A percentile compares a stretch with the other conserved stretches of the same genome.
These are phyloP conservation scores for Anguilla marmorata DNA, from an alignment of 2,797 vertebrate species.

Conservation along the genomic window DNA sequence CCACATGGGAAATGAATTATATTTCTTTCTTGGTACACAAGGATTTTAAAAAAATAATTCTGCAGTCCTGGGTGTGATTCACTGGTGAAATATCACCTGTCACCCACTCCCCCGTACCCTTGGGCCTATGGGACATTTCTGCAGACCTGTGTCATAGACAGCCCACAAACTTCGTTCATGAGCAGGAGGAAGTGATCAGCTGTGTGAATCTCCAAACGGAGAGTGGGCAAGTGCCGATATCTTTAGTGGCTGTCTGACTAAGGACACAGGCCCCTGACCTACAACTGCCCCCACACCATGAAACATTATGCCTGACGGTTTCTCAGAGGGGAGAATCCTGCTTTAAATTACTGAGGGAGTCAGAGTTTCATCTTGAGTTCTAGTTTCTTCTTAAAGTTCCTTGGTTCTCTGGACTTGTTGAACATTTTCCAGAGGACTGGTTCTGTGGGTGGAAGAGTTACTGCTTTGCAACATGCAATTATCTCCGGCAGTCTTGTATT, in stretches of 20 bases:
- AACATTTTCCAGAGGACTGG: conserved; percentile 27
- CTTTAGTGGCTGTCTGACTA: neutral
- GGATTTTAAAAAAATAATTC: no score
- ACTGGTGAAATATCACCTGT: neutral
- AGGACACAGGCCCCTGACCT: conserved; percentile 4
- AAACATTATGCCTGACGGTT: conserved; percentile 30
- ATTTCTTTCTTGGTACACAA: neutral
- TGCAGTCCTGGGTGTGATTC: no score
- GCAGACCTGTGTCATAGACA: conserved; percentile 6
- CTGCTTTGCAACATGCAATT: conserved; percentile 30
- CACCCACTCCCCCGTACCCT: neutral
- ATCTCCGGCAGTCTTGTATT: conserved; percentile 34
- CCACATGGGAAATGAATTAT: neutral
- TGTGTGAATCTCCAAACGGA: neutral
- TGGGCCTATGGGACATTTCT: neutral
- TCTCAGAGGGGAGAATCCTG: neutral
- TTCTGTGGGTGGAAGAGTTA: conserved; percentile 33
- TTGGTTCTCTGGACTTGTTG: conserved; percentile 23
- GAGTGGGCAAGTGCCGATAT: neutral
- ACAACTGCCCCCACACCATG: conserved; percentile 24
- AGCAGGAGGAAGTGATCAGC: neutral
- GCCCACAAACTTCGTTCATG: neutral
- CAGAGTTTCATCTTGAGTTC: neutral
- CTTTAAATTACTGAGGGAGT: neutral
- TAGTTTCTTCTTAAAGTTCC: neutral